Conservation (phyloP, 2,797 vertebrate species). For the Acrocephalus scirpaceus region DNA sequence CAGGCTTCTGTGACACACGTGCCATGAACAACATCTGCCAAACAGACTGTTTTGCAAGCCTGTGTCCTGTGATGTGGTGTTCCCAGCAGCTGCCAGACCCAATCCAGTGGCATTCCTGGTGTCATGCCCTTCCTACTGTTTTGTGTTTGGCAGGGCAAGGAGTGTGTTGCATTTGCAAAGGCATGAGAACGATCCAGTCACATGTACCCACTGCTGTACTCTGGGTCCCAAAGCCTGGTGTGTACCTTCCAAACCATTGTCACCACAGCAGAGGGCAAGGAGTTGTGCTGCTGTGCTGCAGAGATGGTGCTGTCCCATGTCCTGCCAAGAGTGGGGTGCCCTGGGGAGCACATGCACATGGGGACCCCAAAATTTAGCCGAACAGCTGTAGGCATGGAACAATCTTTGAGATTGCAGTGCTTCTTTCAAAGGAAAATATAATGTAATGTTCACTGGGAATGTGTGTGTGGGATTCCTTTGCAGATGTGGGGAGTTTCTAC, state of each 20-base stretch:
- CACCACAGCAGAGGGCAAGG: not conserved
- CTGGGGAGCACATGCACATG: not conserved
- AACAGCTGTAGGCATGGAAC: not conserved
- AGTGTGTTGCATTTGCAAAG: not conserved
- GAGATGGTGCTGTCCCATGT: not conserved
- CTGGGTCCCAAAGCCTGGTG: not conserved
- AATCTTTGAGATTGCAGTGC: not conserved
- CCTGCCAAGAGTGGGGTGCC: not conserved
- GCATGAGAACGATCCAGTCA: not conserved
- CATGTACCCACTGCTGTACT: not conserved
- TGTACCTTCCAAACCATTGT: accelerated
- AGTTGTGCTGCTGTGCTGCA: not conserved
- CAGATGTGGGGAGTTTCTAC: not conserved
- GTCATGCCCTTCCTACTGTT: not conserved
- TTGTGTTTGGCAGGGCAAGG: not conserved
- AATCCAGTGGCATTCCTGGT: not conserved
- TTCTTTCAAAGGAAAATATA: not conserved
- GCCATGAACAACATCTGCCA: not conserved
- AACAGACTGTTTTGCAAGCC: not conserved
- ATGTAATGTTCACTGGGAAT: not conserved
- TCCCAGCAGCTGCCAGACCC: not conserved
- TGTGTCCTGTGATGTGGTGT: not conserved
- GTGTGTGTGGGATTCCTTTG: not conserved
- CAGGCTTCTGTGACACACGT: not conserved
- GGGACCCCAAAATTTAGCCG: not conserved